A percentile compares a stretch with the other conserved stretches of the same genome.
Evolutionary conservation across 2,888 invertebrate genomes (phyloP).

Genomic region (Acrobasis suavella): DNA sequence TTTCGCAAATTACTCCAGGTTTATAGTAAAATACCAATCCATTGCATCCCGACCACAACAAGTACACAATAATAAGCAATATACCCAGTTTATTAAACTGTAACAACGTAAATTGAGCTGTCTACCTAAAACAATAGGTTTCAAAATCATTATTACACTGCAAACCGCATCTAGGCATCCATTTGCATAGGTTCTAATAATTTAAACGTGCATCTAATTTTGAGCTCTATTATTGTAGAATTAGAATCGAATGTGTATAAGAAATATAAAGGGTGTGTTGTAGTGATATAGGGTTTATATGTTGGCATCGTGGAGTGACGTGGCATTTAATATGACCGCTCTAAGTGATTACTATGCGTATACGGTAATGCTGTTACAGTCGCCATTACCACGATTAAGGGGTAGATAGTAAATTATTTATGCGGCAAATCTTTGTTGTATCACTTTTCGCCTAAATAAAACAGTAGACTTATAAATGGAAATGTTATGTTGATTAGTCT

Average conservation of each 20-base stretch:
- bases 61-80: slow-evolving; percentile 4
- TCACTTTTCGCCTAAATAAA: neutral
- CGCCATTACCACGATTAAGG: slow-evolving; percentile 4
- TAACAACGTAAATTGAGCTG: slow-evolving; percentile 7
- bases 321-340: slow-evolving; percentile 19
- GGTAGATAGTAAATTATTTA: slow-evolving; percentile 17
- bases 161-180: slow-evolving; percentile 19
- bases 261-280: neutral
- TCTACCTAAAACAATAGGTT: neutral
- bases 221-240: slow-evolving; percentile 3
- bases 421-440: slow-evolving; percentile 2
- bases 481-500: too few relatives aligned
- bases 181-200: slow-evolving; percentile 7
- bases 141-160: neutral
- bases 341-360: slow-evolving; percentile 22
- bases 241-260: neutral
- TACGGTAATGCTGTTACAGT: slow-evolving; percentile 5
- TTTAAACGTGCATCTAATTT: neutral
- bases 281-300: neutral
- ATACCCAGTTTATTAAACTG: neutral
- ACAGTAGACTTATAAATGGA: neutral
- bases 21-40: slow-evolving; percentile 7
- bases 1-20: slow-evolving; percentile 1
- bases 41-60: slow-evolving; percentile 4
- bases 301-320: slow-evolving; percentile 11